Base-by-base conservation (phyloP, 2,888 invertebrate species). In the Meliscaeva auricollis region DNA sequence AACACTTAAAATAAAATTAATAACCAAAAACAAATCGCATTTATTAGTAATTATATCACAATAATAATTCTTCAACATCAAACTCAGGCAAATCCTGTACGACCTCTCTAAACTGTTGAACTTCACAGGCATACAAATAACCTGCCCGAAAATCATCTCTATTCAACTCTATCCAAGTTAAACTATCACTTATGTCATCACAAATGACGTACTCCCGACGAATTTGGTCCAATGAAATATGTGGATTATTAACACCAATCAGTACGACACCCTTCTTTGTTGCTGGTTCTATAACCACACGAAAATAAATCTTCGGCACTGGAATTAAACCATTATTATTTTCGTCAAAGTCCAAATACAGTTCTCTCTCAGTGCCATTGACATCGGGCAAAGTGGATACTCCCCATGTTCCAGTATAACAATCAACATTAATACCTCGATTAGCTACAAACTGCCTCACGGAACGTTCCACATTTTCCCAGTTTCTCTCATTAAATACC, bases 391-490 rank as follows among this genome's bases (percentile, higher is more conserved):
- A 90, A 1, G 92, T 93, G 22, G 93, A 91, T 1, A 94, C 91
- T 1, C 93, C 94, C 88, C 93, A 93, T 0, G 93, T 92, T 44
- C 95, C 95, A 2, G 94, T 94, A 88, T 93, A 94, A 52, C 93
- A 92, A 15, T 89, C 90, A 3, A 93, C 88, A 17, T 91, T 88
- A 6, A 92, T 88, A 0, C 88, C 87, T 7, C 89, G 88, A 3
- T 88, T 84, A 5, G 88, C 88, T 0, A 93, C 93, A 87, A 93
- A 93, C 13, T 89, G 89, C 72, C 94, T 91, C 2, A 93, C 91
- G 74, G 91, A 90, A 3, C 88, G 87, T 90, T 95, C 94, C n/a
- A 94, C 89, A 2, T 88, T 87, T 48, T 92, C 90, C 95, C 95
- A 95, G 88, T 94, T 94, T 11, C 93, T 93, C 0, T 91, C 93